Conservation (phyloP, 1,140 invertebrate genomes). For the Bilobella aurantiaca region DNA sequence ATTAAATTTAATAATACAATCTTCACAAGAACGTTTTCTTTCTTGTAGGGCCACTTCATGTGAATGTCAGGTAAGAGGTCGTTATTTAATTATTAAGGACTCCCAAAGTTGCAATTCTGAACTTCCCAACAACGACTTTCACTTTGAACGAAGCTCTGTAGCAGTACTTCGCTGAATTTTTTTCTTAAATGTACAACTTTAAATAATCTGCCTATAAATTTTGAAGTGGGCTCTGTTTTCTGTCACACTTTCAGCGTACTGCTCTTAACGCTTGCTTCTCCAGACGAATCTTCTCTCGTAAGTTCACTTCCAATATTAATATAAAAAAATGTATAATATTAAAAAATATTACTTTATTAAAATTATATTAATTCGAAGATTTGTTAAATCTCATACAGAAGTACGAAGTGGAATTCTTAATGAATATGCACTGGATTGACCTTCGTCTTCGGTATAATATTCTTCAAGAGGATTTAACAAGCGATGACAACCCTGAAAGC, state of each 20-base stretch:
- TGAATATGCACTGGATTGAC: slow-evolving; percentile 83
- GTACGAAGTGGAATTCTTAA: slow-evolving; percentile 85
- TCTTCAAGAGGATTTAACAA: slow-evolving; percentile 39
- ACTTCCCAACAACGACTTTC: no score
- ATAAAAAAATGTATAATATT: background rate
- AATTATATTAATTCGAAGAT: no score
- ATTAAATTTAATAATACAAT: background rate
- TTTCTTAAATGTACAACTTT: no score
- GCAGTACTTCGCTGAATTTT: no score
- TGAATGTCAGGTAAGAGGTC: slow-evolving; percentile 89
- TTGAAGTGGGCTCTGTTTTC: no score
- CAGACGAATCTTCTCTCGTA: slow-evolving; percentile 89
- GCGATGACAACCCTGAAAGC: background rate
- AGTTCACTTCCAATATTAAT: slow-evolving; percentile 40
- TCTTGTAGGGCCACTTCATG: slow-evolving; percentile 70
- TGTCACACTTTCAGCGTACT: no score
- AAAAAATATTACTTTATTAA: no score
- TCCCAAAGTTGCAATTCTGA: no score
- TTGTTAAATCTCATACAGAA: slow-evolving; percentile 54
- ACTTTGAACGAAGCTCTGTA: no score
- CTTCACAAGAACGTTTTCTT: slow-evolving; percentile 5
- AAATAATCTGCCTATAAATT: no score
- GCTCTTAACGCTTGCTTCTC: slow-evolving; percentile 79
- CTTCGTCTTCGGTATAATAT: slow-evolving; percentile 72
- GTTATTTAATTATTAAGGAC: no score